Evolutionary conservation across 2,797 vertebrate species (phyloP), one percentile per base, ranked within the genome.

Genomic region (Rousettus madagascariensis): DNA sequence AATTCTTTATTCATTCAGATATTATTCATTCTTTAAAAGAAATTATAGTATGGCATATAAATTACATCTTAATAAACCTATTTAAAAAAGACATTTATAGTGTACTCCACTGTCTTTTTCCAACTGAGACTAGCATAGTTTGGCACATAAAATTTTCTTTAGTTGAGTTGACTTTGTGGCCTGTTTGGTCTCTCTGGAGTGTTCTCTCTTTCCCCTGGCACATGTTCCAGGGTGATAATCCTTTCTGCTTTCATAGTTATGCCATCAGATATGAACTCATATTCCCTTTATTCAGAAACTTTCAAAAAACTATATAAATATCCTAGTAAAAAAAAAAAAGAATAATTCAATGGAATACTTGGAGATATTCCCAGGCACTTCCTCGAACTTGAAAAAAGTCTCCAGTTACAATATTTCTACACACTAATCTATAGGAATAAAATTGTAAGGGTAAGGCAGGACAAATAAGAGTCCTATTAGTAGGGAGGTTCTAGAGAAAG

Each of bases 291-390:
- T 51, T 88, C 55, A 85, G 82, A 96, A 87, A 84, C 26, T 38
- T 74, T 68, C 43, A 95, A 86, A 84, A 59, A n/a, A 59, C 3
- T 57, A 30, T 28, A 65, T 86, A 92, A 96, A 90, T 51, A 77
- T 90, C 49, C 30, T 94, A 61, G 33, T 94, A 68, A 96, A 77
- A 77, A 38, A 87, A 85, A 89, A 78, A 57, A n/a, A 74, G 30
- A 96, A 66, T 53, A 87, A 95, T 86, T 92, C 72, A 94, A 71
- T 95, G 55, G 68, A 36, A 77, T 84, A 9, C 43, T 86, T 97
- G 78, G 93, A 95, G 90, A 86, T 49, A 19, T 90, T 92, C 77
- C 89, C 74, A 94, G 82, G 43, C 69, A 92, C n/a, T 82, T 96
- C 72, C 57, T 80, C 79, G 91, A 46, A 19, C 41, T 93, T 88